A percentile compares a stretch with the other conserved stretches of the same genome.
Conservation (phyloP, 2,797 vertebrate genomes). For the Alca torda region DNA sequence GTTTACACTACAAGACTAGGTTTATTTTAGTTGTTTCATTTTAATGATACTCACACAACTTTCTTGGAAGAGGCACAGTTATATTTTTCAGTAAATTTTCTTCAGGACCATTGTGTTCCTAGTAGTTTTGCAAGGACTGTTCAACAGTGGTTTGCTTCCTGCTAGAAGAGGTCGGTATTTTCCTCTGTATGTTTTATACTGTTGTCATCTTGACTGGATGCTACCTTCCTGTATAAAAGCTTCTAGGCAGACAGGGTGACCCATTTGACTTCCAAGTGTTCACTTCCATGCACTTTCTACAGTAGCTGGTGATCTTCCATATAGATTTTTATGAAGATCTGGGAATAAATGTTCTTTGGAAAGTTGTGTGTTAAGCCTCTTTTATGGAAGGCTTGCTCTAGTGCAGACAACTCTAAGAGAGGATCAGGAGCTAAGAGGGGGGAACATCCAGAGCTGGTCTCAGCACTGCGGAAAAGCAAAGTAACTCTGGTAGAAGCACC, state of each 20-base stretch:
- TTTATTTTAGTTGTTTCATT: neutral
- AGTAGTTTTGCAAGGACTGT: neutral
- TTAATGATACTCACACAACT: neutral
- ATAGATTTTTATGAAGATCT: neutral
- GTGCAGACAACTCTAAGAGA: neutral
- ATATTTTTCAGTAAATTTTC: neutral
- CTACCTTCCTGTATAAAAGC: accelerated
- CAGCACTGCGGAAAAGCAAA: neutral
- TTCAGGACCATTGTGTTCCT: neutral
- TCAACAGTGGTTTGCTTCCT: neutral
- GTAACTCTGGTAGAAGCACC: neutral
- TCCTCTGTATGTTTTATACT: neutral
- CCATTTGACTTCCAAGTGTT: neutral
- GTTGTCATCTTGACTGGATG: neutral
- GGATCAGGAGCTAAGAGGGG: neutral
- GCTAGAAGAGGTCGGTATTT: neutral
- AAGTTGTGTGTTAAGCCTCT: neutral
- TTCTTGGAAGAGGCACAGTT: neutral
- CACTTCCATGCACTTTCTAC: neutral
- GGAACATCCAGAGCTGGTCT: neutral
- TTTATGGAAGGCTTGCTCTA: neutral
- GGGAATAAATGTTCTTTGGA: neutral
- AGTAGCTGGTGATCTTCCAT: neutral
- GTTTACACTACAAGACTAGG: neutral
- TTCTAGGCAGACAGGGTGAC: neutral